Evolutionary conservation across 2,113 vertebrate genomes (phyloP), one percentile per base, ranked within the genome.

Genomic region (Girardinichthys multiradiatus): DNA sequence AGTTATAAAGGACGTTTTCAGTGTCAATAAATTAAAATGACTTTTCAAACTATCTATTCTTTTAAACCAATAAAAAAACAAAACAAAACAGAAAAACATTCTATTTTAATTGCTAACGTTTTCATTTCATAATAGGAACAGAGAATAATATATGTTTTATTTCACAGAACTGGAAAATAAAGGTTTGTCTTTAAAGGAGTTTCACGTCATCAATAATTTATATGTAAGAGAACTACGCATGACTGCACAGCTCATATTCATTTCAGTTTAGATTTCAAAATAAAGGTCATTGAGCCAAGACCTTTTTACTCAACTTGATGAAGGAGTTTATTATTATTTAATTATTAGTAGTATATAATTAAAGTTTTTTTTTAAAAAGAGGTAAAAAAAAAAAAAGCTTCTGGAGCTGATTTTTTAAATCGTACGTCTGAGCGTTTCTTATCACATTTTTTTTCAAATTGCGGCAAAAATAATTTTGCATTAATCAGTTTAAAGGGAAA

Each of bases 181-280:
- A 72, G 58, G 64, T 70, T 30, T 42, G 51, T 37, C 61, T 70
- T 76, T 76, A 28, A 64, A 82, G 84, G 64, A 61, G 63, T 81
- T 77, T 37, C 31, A 31, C 31, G 0, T 72, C 66, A 86, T 90
- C 26, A 8, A 92, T 90, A 78, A 86, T 92, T 88, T 68, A 92
- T 89, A 33, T 75, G 48, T 37, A 35, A 45, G 66, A 19, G 29
- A 57, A 59, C 74, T 86, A 54, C 78, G 71, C 77, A 80, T 86
- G 86, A 77, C 30, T 74, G 76, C 58, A 65, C 37, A 27, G 28
- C 37, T 31, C 24, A 12, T 45, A 28, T 74, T 37, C 10, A 12
- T 39, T 58, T 73, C 67, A 70, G 35, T 26, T 30, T 63, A 57
- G 54, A 74, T 89, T 78, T 86, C 45, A 79, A 66, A 79, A 59